phyloP scores from a whole-genome alignment of 2,797 vertebrate genomes.

The Notolabrus celidotus region DNA sequence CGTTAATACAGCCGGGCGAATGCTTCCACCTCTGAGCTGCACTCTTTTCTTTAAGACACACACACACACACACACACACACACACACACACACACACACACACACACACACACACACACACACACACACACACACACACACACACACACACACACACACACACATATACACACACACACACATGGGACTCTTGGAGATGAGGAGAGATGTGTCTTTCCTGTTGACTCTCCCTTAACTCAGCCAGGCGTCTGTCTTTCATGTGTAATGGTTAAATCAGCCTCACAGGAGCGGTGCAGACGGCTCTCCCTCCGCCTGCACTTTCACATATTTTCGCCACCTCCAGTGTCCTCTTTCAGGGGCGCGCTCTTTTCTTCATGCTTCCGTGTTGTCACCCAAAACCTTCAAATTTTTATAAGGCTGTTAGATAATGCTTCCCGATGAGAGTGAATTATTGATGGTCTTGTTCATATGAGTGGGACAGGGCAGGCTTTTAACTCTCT shows the following conservation, averaged over 20 bases:
- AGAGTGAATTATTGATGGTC: constrained; percentile 86
- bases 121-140: constrained; percentile 9
- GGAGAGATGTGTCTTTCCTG: constrained; percentile 39
- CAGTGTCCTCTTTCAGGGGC: constrained; percentile 66
- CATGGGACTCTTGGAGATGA: background rate
- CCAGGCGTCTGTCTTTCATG: constrained; percentile 48
- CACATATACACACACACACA: constrained; percentile 17
- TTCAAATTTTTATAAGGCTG: constrained; percentile 83
- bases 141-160: constrained; percentile 20
- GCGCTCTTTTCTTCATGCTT: constrained; percentile 71
- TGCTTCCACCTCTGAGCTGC: constrained; percentile 71
- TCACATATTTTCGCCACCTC: constrained; percentile 68
- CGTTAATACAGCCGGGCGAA: constrained; percentile 80
- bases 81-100: constrained; percentile 34
- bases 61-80: background rate
- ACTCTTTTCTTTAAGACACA: constrained; percentile 6
- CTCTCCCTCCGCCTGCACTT: constrained; percentile 32
- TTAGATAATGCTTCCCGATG: constrained; percentile 86
- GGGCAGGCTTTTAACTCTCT: constrained; percentile 85
- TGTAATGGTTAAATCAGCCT: constrained; percentile 54
- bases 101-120: constrained; percentile 18
- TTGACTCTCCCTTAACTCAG: constrained; percentile 50
- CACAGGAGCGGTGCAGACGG: constrained; percentile 11
- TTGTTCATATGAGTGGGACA: constrained; percentile 83
- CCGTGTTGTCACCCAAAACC: constrained; percentile 79